Conservation (phyloP, 1,140 invertebrate species). For the Papilio helenus region DNA sequence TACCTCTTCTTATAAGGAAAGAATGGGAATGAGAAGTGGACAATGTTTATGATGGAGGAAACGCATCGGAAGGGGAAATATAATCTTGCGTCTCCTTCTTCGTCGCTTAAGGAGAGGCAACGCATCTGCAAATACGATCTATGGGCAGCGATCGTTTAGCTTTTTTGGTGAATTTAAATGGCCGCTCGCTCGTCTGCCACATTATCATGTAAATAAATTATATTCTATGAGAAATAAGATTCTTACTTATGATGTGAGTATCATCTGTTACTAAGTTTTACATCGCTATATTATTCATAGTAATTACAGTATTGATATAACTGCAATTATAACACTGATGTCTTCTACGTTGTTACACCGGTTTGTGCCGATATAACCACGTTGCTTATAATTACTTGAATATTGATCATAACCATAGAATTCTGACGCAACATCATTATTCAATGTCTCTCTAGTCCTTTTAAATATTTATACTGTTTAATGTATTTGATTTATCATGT, state of each 20-base stretch:
- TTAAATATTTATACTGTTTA: background rate
- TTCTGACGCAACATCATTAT: conserved; percentile 14
- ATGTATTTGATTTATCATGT: background rate
- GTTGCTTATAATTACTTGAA: background rate
- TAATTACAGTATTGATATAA: background rate
- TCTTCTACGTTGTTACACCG: conserved; percentile 10
- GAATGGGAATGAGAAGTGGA: no score
- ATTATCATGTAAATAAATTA: no score
- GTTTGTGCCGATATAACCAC: background rate
- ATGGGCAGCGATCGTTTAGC: no score
- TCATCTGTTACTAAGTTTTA: background rate
- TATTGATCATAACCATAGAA: conserved; percentile 21
- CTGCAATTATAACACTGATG: background rate
- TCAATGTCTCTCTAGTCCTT: background rate
- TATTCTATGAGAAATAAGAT: no score
- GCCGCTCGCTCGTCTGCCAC: no score
- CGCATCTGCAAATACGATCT: no score
- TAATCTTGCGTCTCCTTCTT: no score
- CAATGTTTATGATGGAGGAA: no score
- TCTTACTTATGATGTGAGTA: background rate
- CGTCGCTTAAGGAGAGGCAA: no score
- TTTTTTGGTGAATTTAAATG: no score
- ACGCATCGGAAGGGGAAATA: no score
- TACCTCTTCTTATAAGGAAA: no score
- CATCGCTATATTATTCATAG: background rate